phyloP scores from a whole-genome alignment of 2,113 vertebrate species.

The Nothoprocta pentlandii region DNA sequence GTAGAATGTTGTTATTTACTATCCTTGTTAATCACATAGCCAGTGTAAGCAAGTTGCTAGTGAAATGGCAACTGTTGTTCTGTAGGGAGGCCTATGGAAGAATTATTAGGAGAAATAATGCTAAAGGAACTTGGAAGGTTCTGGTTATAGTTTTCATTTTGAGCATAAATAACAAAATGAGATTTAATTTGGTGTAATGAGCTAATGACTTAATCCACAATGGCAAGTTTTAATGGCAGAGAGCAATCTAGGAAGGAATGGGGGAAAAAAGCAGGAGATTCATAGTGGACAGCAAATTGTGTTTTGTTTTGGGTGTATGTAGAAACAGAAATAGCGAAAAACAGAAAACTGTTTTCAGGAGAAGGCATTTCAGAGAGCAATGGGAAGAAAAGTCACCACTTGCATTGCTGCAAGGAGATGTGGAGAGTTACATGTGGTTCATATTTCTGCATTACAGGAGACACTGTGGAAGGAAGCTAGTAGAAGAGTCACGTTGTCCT shows the following conservation, averaged over 20 bases:
- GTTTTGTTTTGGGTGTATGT: neutral
- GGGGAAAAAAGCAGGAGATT: neutral
- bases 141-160: too few species aligned
- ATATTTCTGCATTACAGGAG: neutral
- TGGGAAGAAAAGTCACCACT: neutral
- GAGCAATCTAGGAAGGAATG: neutral
- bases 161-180: neutral
- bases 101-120: neutral
- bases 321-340: neutral
- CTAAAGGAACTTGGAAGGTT: neutral
- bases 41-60: neutral
- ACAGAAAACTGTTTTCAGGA: neutral
- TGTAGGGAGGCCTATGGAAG: neutral
- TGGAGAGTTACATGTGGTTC: fast-evolving
- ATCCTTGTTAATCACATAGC: neutral
- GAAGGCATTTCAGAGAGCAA: neutral
- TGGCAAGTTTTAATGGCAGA: neutral
- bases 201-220: neutral
- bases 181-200: neutral
- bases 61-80: neutral
- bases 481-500: neutral
- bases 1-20: neutral
- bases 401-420: neutral
- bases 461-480: neutral
- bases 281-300: fast-evolving